Conservation (phyloP, 2,888 invertebrate genomes). For the Heliconius cydno region DNA sequence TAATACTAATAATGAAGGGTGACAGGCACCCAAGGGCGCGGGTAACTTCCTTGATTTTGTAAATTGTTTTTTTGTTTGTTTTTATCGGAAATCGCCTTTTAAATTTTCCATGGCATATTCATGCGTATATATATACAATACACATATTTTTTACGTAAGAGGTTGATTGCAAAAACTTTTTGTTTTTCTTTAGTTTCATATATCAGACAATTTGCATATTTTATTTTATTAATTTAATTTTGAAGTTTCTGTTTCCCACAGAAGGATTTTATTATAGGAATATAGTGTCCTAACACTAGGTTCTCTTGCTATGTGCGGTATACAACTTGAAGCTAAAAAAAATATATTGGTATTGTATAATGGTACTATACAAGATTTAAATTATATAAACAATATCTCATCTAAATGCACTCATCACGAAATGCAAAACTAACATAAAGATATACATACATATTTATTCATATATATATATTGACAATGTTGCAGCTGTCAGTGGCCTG, state of each 20-base stretch:
- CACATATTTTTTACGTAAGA: background rate
- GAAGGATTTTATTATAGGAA: no score
- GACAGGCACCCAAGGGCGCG: constrained; percentile 43
- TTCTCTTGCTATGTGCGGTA: no score
- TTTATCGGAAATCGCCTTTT: constrained; percentile 14
- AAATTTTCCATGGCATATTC: constrained; percentile 15
- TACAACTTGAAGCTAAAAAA: no score
- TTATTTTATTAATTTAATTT: background rate
- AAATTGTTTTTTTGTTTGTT: constrained; percentile 13
- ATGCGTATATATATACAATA: no score
- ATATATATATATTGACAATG: constrained; percentile 24
- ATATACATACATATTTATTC: background rate
- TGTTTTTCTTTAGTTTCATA: background rate
- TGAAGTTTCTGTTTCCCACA: no score
- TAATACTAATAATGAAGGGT: constrained; percentile 33
- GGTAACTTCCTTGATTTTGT: constrained; percentile 42
- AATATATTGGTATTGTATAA: no score
- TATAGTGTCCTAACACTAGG: no score
- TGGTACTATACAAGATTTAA: no score
- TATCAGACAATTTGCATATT: background rate
- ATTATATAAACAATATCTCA: background rate
- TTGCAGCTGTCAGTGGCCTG: constrained; percentile 41
- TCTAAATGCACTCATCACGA: constrained; percentile 5
- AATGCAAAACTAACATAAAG: constrained; percentile 28
- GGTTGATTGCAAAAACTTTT: background rate